A percentile compares a stretch with the other conserved stretches of the same genome.
Evolutionary conservation across 2,888 invertebrate species (phyloP).

Genomic region (Pandemis cinnamomeana): DNA sequence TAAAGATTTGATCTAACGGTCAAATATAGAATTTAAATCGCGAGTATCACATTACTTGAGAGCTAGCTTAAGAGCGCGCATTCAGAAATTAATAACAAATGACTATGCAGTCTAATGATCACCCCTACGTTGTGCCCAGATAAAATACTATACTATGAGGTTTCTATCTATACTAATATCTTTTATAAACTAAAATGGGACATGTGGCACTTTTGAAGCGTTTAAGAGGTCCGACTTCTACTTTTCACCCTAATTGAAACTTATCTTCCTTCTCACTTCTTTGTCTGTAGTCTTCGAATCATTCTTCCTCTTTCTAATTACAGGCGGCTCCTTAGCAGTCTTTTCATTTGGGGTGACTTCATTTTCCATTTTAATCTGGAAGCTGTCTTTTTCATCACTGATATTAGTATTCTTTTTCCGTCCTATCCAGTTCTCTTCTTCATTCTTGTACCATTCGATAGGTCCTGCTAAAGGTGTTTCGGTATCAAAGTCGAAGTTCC

Average conservation of each 20-base stretch:
- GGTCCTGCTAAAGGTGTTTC: constrained; percentile 73
- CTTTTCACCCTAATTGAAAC: constrained; percentile 50
- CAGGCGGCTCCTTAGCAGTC: constrained; percentile 46
- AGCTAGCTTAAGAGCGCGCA: not conserved
- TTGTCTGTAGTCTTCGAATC: constrained; percentile 46
- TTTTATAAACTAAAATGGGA: constrained; percentile 18
- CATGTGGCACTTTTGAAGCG: constrained; percentile 41
- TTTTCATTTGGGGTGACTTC: constrained; percentile 61
- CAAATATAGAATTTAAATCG: not conserved
- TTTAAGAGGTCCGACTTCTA: constrained; percentile 19
- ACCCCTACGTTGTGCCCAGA: not conserved
- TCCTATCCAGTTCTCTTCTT: constrained; percentile 56
- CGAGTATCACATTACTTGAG: constrained; percentile 2
- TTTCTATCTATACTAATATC: constrained; percentile 8
- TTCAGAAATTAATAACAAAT: not conserved
- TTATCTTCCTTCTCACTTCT: constrained; percentile 58
- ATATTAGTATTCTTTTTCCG: constrained; percentile 44
- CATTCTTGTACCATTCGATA: constrained; percentile 73
- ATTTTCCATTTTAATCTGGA: constrained; percentile 53
- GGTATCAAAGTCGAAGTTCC: constrained; percentile 84
- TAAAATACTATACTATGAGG: not conserved
- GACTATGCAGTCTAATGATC: not conserved
- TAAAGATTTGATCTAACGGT: not conserved
- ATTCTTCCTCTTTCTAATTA: constrained; percentile 54
- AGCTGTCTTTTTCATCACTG: constrained; percentile 43